A percentile compares a stretch with the other conserved stretches of the same genome.
phyloP scores from a whole-genome alignment of 2,888 invertebrate genomes.

The Tuberolachnus salignus region DNA sequence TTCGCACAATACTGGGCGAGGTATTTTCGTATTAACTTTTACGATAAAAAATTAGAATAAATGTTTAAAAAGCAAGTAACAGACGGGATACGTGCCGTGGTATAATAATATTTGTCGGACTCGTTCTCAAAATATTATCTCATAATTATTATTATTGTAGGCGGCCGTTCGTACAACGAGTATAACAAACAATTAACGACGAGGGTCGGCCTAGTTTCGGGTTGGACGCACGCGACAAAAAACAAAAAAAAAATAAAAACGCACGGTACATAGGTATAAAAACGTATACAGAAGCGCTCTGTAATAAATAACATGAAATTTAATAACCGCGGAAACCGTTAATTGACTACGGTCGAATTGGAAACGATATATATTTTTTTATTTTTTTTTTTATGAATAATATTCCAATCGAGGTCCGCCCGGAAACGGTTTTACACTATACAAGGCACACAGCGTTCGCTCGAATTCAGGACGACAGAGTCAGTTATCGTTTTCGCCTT shows the following conservation, averaged over 20 bases:
- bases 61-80: constrained; percentile 10
- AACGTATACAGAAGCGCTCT: constrained; percentile 15
- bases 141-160: constrained; percentile 8
- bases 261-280: not conserved
- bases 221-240: constrained; percentile 28
- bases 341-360: constrained; percentile 38
- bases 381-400: too few relatives aligned
- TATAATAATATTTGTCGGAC: constrained; percentile 15
- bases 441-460: too few relatives aligned
- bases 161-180: not conserved
- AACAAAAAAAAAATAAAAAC: too few relatives aligned
- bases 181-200: constrained; percentile 9
- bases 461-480: too few relatives aligned
- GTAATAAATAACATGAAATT: too few relatives aligned
- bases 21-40: not conserved
- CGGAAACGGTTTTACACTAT: too few relatives aligned
- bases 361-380: too few relatives aligned
- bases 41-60: not conserved
- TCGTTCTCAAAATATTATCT: constrained; percentile 39
- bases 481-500: too few relatives aligned
- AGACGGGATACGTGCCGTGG: not conserved
- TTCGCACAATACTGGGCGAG: not conserved
- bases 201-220: constrained; percentile 40
- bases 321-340: constrained; percentile 32
- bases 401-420: too few relatives aligned